Base-by-base conservation (phyloP, 1,140 invertebrate species). In the Drosophila tristis region DNA sequence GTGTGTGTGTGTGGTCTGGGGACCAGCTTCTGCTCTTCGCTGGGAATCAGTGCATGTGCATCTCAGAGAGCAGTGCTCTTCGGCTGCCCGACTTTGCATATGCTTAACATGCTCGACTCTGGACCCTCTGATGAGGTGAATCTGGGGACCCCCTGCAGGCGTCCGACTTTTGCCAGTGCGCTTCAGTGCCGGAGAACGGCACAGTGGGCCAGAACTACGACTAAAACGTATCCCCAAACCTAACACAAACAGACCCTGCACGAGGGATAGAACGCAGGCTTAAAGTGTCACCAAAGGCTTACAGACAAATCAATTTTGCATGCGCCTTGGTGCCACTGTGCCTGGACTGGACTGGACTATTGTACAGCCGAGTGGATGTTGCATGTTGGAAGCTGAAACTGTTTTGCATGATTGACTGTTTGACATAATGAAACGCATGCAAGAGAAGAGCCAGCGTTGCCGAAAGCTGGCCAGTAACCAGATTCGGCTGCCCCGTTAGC, bases 331-430 rank as follows among this genome's bases (percentile, higher is more conserved):
- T 1, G 23, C 74, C 81, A 86, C 70, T 43, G 81, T 80, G n/a
- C 64, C 2, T 56, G 39, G 63, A 60, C 77, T 70, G 59, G n/a
- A 61, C 2, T 56, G 39, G 63, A 60, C 77, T 70, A 62, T 72
- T 86, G 54, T 67, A 68, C 63, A 48, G 39, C 68, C 78, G 81
- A 70, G 63, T 86, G 77, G 35, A 63, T 48, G 78, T 67, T 62
- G 81, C 65, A 73, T 47, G 77, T 67, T 62, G 82, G 65, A 74
- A 60, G 65, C 74, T 54, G 70, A 87, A 75, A 87, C 82, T 87
- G 79, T 82, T 87, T 86, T 86, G 84, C 82, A 86, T 87, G 82
- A 86, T 86, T 86, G 82, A 86, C 82, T 87, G 82, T 86, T 86
- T 86, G 82, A 89, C 82, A 86, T 86, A 86, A 86, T 86, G 84